Evolutionary conservation across 2,797 vertebrate species (phyloP), one percentile per base, ranked within the genome.

Genomic region (Coregonus ussuriensis): DNA sequence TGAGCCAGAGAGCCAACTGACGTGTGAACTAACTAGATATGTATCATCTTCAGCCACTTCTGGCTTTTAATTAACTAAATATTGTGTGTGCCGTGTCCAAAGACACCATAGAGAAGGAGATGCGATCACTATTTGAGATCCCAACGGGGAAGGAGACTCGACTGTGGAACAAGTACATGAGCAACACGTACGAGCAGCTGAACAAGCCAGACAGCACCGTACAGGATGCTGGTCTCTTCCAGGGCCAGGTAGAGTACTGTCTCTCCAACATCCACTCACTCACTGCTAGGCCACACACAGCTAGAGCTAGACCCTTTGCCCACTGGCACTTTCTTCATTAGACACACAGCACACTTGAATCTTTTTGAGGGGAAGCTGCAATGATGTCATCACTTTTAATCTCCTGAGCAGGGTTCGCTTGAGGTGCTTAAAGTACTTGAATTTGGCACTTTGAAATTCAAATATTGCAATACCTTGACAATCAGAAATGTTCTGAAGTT

Each of bases 161-260:
- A 72, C 93, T 99, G 77, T 99, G 98, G 98, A 99, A 96, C 92
- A 98, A 95, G 80, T 99, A 98, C 77, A 97, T 97, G 95, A 97
- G 93, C 90, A 98, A 97, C 85, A 96, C 96, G 3, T 98, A 97
- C 0, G 97, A 98, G 91, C 97, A 96, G 88, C 90, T 99, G 88
- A 98, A 94, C 91, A 98, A 98, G 89, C 93, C 96, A 16, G 97
- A 98, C 89, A 98, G 95, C 91, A 99, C 97, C 13, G 95, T 99
- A 69, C 97, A 99, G 93, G 98, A 99, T 73, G 96, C 96, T 11
- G 97, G 97, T 6, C 96, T 99, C 71, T 98, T 97, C 91, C 97
- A 98, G 82, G 97, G 98, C 62, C 97, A 99, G 98, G 98, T 99
- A 92, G 54, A 68, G 31, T n/a, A 35, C 25, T 14, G 1, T 6